Conservation (phyloP, 2,113 vertebrate species). For the Capreolus pygargus region DNA sequence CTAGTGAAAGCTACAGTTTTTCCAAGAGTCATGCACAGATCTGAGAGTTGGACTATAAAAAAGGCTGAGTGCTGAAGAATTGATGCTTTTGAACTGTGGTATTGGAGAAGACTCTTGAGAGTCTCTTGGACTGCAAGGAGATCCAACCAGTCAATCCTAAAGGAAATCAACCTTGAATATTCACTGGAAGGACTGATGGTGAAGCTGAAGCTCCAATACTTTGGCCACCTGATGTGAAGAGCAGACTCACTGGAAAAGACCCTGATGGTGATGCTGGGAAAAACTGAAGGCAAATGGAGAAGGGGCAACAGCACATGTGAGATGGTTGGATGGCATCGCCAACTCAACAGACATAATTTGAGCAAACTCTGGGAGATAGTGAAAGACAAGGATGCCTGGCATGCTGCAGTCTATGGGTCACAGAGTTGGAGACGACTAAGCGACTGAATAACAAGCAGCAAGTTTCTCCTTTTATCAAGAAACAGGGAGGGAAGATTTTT, state of each 20-base stretch:
- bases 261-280: background rate
- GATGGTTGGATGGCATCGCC: background rate
- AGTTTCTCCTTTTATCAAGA: background rate
- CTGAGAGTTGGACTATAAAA: background rate
- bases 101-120: background rate
- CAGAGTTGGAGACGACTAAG: background rate
- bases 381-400: background rate
- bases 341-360: background rate
- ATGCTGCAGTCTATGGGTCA: background rate
- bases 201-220: background rate
- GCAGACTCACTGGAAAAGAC: background rate
- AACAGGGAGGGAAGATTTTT: background rate
- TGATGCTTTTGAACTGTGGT: background rate
- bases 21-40: background rate
- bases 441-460: background rate
- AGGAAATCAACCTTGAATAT: background rate
- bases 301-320: background rate
- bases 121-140: background rate
- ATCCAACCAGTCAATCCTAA: background rate
- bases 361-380: background rate
- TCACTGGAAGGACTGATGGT: background rate
- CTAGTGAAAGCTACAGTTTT: background rate
- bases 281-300: background rate
- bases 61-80: background rate
- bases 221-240: background rate